Conservation (phyloP, 2,888 invertebrate genomes). For the Notodonta ziczac region DNA sequence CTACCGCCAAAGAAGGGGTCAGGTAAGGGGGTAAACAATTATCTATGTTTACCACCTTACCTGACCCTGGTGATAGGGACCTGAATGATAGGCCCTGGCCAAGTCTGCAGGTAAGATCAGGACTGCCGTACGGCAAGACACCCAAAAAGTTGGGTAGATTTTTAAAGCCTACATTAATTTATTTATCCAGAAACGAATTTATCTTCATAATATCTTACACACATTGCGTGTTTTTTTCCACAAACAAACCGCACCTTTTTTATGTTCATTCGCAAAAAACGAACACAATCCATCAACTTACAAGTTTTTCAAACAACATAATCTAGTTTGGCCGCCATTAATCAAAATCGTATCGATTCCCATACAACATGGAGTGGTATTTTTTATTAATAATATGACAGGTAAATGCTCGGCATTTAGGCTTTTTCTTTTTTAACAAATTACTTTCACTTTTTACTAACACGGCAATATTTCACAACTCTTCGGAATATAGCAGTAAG, state of each 20-base stretch:
- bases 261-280: slow-evolving; percentile 40
- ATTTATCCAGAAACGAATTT: neutral
- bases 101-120: too few relatives aligned
- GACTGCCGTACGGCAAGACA: too few relatives aligned
- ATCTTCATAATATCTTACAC: slow-evolving; percentile 1
- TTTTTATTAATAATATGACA: slow-evolving; percentile 80
- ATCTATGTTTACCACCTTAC: too few relatives aligned
- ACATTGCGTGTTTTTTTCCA: slow-evolving; percentile 13
- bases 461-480: neutral
- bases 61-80: too few relatives aligned
- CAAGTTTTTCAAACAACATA: slow-evolving; percentile 67
- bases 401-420: slow-evolving; percentile 82
- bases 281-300: slow-evolving; percentile 48
- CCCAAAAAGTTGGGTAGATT: too few relatives aligned
- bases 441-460: slow-evolving; percentile 15
- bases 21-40: too few relatives aligned
- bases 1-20: too few relatives aligned
- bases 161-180: neutral
- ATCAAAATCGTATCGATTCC: slow-evolving; percentile 79
- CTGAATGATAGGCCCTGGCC: too few relatives aligned
- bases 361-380: slow-evolving; percentile 65
- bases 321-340: slow-evolving; percentile 75
- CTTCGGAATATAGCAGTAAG: slow-evolving; percentile 15
- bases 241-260: slow-evolving; percentile 18
- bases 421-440: slow-evolving; percentile 58